Evolutionary conservation across 1,140 invertebrate species (phyloP).

Genomic region (Camponotus pennsylvanicus): DNA sequence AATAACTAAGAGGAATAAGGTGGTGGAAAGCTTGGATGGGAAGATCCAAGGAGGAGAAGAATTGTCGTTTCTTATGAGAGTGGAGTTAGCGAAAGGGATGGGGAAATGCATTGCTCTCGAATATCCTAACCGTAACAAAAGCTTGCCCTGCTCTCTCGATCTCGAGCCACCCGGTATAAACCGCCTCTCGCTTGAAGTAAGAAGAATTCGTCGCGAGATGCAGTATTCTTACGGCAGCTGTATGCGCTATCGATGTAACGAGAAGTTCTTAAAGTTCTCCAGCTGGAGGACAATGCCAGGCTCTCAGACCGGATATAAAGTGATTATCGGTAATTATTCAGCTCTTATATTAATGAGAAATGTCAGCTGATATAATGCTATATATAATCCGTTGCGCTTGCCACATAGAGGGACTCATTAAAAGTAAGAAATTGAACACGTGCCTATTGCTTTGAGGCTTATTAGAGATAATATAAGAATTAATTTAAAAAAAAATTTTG

Average conservation of each 20-base stretch:
- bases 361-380: not conserved
- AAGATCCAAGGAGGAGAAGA: conserved; percentile 41
- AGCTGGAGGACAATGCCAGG: not conserved
- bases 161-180: conserved; percentile 51
- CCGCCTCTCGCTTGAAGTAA: conserved; percentile 27
- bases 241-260: conserved; percentile 37
- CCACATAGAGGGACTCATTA: not conserved
- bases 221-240: conserved; percentile 27
- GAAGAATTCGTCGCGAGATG: conserved; percentile 35
- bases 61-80: conserved; percentile 21
- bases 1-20: not conserved
- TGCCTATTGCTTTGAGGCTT: not conserved
- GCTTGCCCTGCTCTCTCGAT: conserved; percentile 56
- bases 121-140: conserved; percentile 77
- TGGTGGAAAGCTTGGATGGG: not conserved
- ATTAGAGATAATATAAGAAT: not conserved
- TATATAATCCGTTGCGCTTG: not conserved
- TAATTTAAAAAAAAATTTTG: not conserved
- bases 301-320: conserved; percentile 2
- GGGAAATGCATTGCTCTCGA: conserved; percentile 70
- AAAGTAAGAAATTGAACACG: not conserved
- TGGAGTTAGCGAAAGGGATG: not conserved
- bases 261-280: not conserved
- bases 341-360: conserved; percentile 40
- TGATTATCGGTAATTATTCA: conserved; percentile 19